phyloP scores from a whole-genome alignment of 2,888 invertebrate species.

The Diarsia mendica region DNA sequence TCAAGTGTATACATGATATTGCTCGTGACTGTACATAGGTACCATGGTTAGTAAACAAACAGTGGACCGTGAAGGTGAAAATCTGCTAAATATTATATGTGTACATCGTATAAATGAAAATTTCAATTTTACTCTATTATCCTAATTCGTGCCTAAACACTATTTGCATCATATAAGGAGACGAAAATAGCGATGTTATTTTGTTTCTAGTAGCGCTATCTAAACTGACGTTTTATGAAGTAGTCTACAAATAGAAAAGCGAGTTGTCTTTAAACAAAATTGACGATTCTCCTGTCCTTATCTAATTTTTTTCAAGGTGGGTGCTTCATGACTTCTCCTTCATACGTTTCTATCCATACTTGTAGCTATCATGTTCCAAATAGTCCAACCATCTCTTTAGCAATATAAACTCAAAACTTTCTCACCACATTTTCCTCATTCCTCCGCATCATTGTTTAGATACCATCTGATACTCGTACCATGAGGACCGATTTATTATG shows the following conservation, averaged over 20 bases:
- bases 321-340: neutral
- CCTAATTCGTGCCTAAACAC: neutral
- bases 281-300: neutral
- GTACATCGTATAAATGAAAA: conserved; percentile 10
- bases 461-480: too few species aligned
- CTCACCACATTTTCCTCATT: neutral
- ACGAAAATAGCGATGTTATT: neutral
- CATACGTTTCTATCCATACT: neutral
- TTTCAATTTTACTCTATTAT: neutral
- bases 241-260: neutral
- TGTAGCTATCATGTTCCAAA: neutral
- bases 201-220: too few species aligned
- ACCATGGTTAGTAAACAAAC: neutral
- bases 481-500: too few species aligned
- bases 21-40: neutral
- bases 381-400: neutral
- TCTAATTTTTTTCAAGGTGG: neutral
- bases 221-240: neutral
- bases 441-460: neutral
- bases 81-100: conserved; percentile 1
- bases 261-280: neutral
- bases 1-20: too few species aligned
- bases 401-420: neutral
- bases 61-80: conserved; percentile 21
- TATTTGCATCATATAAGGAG: neutral